A percentile compares a stretch with the other conserved stretches of the same genome.
These are phyloP conservation scores for Ophion costatus DNA, from an alignment of 2,888 invertebrate genomes.

Conservation along the genomic window DNA sequence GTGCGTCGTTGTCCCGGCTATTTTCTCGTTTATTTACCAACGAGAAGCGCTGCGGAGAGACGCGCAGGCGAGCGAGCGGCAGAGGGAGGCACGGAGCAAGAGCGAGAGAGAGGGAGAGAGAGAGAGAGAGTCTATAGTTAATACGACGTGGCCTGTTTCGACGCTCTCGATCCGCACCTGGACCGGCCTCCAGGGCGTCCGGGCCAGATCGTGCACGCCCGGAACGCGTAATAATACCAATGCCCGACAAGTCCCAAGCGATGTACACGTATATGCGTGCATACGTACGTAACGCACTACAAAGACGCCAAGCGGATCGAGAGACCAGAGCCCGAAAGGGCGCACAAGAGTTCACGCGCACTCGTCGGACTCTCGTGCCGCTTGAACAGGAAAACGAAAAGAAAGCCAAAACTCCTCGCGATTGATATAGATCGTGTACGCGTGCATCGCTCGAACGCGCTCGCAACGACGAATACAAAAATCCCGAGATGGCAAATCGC, in stretches of 20 bases:
- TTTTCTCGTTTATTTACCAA: constrained; percentile 63
- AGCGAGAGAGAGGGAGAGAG: constrained; percentile 32
- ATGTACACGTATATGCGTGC: constrained; percentile 12
- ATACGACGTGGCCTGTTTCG: constrained; percentile 72
- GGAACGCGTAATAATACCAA: constrained; percentile 57
- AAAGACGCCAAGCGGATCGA: constrained; percentile 33
- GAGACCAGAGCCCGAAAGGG: constrained; percentile 34
- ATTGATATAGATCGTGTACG: not conserved
- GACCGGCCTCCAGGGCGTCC: constrained; percentile 68
- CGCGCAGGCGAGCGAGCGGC: constrained; percentile 12
- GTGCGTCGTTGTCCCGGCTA: constrained; percentile 49
- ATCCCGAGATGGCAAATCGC: too few relatives aligned
- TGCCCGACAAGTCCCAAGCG: constrained; percentile 18
- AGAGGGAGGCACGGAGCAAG: constrained; percentile 10
- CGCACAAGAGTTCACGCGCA: constrained; percentile 38
- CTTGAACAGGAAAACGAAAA: constrained; percentile 4
- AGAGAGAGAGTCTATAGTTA: constrained; percentile 51
- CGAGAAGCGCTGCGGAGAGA: constrained; percentile 36
- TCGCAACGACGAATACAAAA: too few relatives aligned
- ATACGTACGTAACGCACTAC: constrained; percentile 18
- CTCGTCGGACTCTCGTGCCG: constrained; percentile 21
- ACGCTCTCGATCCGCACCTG: constrained; percentile 72
- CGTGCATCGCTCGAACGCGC: not conserved
- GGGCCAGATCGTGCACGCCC: constrained; percentile 62
- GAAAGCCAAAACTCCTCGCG: not conserved